phyloP scores from a whole-genome alignment of 1,140 invertebrate genomes.

The Matsumurasca onukii region DNA sequence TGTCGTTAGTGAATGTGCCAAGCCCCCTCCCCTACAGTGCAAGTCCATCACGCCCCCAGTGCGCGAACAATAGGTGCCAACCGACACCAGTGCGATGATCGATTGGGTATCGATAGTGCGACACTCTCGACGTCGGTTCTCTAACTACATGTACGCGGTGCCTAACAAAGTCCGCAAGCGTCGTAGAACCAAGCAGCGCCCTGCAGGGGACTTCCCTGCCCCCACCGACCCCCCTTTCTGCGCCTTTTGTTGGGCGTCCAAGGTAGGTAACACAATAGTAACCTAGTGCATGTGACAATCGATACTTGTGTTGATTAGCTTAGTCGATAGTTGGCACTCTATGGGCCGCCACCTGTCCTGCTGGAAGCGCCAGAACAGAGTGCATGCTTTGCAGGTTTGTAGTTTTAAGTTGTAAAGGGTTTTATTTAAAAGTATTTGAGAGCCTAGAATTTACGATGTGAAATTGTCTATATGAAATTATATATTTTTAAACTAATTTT shows the following conservation, averaged over 20 bases:
- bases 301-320: background rate
- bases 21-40: too few species aligned
- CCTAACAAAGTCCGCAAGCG: conserved; percentile 61
- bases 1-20: background rate
- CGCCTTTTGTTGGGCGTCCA: conserved; percentile 47
- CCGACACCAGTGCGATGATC: conserved; percentile 56
- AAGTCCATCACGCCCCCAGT: too few species aligned
- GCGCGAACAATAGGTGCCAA: background rate
- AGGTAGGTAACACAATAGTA: too few species aligned
- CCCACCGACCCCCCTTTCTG: conserved; percentile 44
- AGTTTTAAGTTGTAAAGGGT: background rate
- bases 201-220: background rate
- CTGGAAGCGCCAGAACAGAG: background rate
- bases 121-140: conserved; percentile 68
- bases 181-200: conserved; percentile 47
- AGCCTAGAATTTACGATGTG: too few species aligned
- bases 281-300: too few species aligned
- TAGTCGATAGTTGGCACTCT: background rate
- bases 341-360: background rate
- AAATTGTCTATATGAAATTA: too few species aligned
- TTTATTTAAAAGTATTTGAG: too few species aligned
- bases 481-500: too few species aligned
- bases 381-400: conserved; percentile 12
- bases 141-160: conserved; percentile 67
- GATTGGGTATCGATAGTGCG: conserved; percentile 78